These are phyloP conservation scores for Rhimphoctona megacephalus DNA, from an alignment of 2,888 invertebrate species.

Conservation along the genomic window DNA sequence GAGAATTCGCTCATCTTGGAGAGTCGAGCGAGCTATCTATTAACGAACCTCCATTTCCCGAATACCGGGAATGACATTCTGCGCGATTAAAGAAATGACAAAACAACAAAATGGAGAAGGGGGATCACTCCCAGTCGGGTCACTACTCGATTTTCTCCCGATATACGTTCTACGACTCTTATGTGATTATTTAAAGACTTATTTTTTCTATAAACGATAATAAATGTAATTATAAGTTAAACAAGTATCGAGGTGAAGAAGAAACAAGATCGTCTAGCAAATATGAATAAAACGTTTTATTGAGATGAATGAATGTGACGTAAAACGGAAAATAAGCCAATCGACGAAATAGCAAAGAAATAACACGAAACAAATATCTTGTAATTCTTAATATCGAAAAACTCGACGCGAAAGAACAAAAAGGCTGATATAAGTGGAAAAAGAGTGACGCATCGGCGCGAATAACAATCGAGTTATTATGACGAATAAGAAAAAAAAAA, in stretches of 20 bases:
- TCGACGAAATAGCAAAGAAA: constrained; percentile 23
- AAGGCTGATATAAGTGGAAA: constrained; percentile 44
- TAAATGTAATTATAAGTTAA: constrained; percentile 73
- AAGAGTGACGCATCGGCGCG: constrained; percentile 22
- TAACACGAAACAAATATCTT: constrained; percentile 52
- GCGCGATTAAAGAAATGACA: neutral
- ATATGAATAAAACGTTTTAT: constrained; percentile 74
- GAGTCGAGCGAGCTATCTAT: neutral
- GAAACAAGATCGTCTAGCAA: constrained; percentile 73
- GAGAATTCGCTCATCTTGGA: neutral
- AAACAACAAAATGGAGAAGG: neutral
- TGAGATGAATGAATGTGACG: constrained; percentile 36
- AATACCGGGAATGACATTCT: neutral
- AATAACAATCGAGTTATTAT: constrained; percentile 49
- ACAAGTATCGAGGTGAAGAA: constrained; percentile 26
- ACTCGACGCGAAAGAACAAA: constrained; percentile 63
- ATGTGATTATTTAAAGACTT: constrained; percentile 85
- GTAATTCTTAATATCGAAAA: constrained; percentile 65
- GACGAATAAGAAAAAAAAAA: constrained; percentile 23
- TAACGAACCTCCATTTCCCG: neutral
- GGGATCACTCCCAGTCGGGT: constrained; percentile 33
- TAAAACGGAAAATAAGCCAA: constrained; percentile 65
- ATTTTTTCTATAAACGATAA: constrained; percentile 83
- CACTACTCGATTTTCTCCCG: constrained; percentile 52
- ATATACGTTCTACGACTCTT: constrained; percentile 81